phyloP scores from a whole-genome alignment of 37 sponge, comb jelly and placozoan genomes.

The Agelas oroides region DNA sequence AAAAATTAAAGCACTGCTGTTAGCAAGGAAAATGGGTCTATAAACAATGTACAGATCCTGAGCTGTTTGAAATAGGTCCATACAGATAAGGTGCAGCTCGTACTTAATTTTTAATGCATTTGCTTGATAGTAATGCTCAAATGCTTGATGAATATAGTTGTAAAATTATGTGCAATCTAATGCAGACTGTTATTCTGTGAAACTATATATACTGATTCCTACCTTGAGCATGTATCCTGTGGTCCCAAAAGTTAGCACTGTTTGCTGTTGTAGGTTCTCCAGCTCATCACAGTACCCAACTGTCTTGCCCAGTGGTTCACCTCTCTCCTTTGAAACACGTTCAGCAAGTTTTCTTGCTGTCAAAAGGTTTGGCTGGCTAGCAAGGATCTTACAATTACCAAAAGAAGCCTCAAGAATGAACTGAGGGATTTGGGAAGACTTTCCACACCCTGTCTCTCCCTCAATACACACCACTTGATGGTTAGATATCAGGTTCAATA shows the following conservation, averaged over 20 bases:
- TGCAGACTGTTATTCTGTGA: too few relatives aligned
- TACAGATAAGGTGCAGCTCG: too few relatives aligned
- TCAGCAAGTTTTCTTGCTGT: conserved; percentile 54
- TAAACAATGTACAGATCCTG: too few relatives aligned
- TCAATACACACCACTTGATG: conserved; percentile 53
- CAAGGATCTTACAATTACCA: conserved; percentile 32
- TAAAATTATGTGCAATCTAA: too few relatives aligned
- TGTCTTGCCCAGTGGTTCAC: conserved; percentile 14
- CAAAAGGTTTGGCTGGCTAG: conserved; percentile 60
- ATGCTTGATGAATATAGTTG: too few relatives aligned
- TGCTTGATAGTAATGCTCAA: too few relatives aligned
- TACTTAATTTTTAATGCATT: too few relatives aligned
- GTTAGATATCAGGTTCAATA: conserved; percentile 15
- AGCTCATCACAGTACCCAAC: conserved; percentile 60
- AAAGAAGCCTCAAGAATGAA: conserved; percentile 43
- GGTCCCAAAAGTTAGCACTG: conserved; percentile 45
- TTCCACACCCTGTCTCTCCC: conserved; percentile 73
- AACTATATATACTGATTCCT: neutral
- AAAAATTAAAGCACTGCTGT: too few relatives aligned
- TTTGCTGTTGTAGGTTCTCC: neutral
- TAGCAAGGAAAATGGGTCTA: too few relatives aligned
- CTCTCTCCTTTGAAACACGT: conserved; percentile 33
- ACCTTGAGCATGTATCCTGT: conserved; percentile 62
- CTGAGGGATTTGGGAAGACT: conserved; percentile 65
- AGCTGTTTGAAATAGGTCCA: too few relatives aligned